phyloP scores from a whole-genome alignment of 2,113 vertebrate genomes.

The Pseudois nayaur region DNA sequence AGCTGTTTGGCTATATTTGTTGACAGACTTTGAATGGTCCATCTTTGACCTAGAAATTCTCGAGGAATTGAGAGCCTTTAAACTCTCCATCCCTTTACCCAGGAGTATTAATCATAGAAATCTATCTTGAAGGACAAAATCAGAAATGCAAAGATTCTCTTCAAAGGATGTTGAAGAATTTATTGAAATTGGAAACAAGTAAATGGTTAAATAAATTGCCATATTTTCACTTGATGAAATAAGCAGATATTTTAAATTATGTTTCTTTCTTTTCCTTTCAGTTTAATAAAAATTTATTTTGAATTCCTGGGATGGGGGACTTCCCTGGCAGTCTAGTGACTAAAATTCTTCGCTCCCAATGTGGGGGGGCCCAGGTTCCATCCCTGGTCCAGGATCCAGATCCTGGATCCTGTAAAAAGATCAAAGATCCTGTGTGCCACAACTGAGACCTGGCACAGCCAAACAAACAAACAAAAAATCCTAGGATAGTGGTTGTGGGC shows the following conservation, averaged over 20 bases:
- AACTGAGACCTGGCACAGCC: neutral
- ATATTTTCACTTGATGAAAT: neutral
- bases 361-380: neutral
- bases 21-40: neutral
- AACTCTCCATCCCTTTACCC: neutral
- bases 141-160: neutral
- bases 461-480: neutral
- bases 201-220: neutral
- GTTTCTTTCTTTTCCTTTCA: neutral
- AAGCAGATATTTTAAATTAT: neutral
- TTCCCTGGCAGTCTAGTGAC: neutral
- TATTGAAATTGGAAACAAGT: neutral
- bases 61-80: slow-evolving; percentile 16
- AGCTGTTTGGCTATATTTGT: slow-evolving; percentile 11
- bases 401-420: neutral
- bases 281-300: slow-evolving; percentile 75
- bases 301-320: slow-evolving; percentile 7
- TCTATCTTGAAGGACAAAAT: neutral
- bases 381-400: neutral
- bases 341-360: neutral
- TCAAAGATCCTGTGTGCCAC: neutral
- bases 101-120: neutral
- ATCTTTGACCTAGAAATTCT: slow-evolving; percentile 30
- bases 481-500: slow-evolving; percentile 28
- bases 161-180: neutral